Evolutionary conservation across 2,888 invertebrate genomes (phyloP).

Genomic region (Lumbricus terrestris): DNA sequence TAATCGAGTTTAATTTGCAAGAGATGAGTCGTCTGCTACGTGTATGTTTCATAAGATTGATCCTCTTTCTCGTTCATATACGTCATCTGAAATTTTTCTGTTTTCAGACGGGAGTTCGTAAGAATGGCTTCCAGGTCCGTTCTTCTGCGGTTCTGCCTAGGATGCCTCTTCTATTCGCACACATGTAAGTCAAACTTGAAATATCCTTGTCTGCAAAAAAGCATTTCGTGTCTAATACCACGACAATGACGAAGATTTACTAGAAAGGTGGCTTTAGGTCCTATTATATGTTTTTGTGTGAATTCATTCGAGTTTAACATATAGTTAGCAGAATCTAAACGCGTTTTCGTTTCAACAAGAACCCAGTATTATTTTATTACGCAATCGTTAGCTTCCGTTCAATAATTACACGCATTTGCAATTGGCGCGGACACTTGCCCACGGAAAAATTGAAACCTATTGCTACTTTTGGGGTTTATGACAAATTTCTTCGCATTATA

Average conservation of each 20-base stretch:
- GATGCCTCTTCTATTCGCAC: neutral
- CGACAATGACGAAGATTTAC: neutral
- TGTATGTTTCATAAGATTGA: neutral
- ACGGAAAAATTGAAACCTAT: no score
- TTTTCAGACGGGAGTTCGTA: neutral
- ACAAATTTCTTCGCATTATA: no score
- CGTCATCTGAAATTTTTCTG: neutral
- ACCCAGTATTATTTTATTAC: no score
- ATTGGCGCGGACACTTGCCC: no score
- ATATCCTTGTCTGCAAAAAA: neutral
- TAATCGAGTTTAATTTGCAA: no score
- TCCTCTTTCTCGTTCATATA: no score
- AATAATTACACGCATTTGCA: no score
- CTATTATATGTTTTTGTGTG: neutral
- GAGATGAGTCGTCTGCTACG: no score
- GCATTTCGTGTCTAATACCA: neutral
- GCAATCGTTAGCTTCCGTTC: no score
- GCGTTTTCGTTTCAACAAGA: no score
- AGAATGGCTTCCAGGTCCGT: neutral
- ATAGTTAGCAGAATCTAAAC: neutral
- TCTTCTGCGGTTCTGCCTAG: neutral
- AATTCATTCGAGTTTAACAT: no score
- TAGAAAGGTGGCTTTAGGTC: neutral
- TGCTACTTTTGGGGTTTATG: no score
- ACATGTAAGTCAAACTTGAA: neutral